Conservation (phyloP, 2,888 invertebrate species). For the Scotopteryx bipunctaria region DNA sequence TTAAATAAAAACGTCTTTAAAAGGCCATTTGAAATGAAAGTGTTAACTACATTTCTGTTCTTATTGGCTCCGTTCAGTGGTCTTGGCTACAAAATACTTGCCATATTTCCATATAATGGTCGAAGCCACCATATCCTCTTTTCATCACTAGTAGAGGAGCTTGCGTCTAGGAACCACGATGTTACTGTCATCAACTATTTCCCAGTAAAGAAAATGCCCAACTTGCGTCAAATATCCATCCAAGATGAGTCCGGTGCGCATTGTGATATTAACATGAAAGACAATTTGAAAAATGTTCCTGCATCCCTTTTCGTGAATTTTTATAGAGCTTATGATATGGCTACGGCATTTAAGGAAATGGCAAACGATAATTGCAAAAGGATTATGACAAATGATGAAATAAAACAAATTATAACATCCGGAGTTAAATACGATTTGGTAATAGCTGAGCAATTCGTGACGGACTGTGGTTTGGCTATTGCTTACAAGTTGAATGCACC, state of each 20-base stretch:
- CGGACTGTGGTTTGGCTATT: slow-evolving; percentile 82
- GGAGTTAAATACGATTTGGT: slow-evolving; percentile 77
- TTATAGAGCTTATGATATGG: slow-evolving; percentile 34
- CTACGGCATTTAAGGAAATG: slow-evolving; percentile 31
- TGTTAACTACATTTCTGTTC: slow-evolving; percentile 4
- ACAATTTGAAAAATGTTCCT: slow-evolving; percentile 29
- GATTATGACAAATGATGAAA: slow-evolving; percentile 39
- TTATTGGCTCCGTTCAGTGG: slow-evolving; percentile 18
- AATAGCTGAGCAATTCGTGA: slow-evolving; percentile 80
- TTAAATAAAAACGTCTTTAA: too few species aligned
- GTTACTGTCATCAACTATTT: slow-evolving; percentile 60
- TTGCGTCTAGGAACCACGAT: slow-evolving; percentile 53
- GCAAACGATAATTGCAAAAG: slow-evolving; percentile 45
- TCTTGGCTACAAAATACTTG: slow-evolving; percentile 44
- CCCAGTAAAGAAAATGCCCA: slow-evolving; percentile 52
- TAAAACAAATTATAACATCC: slow-evolving; percentile 43
- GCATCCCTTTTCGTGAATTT: slow-evolving; percentile 29
- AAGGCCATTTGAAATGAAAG: slow-evolving; percentile 12
- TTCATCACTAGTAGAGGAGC: slow-evolving; percentile 46
- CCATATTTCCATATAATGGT: slow-evolving; percentile 51
- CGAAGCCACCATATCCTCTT: slow-evolving; percentile 50
- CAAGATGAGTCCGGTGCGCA: slow-evolving; percentile 29
- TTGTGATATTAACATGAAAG: slow-evolving; percentile 34
- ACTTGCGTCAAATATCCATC: slow-evolving; percentile 58
- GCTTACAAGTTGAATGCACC: slow-evolving; percentile 79